Conservation (phyloP, 2,888 invertebrate genomes). For the Uropetala carovei region DNA sequence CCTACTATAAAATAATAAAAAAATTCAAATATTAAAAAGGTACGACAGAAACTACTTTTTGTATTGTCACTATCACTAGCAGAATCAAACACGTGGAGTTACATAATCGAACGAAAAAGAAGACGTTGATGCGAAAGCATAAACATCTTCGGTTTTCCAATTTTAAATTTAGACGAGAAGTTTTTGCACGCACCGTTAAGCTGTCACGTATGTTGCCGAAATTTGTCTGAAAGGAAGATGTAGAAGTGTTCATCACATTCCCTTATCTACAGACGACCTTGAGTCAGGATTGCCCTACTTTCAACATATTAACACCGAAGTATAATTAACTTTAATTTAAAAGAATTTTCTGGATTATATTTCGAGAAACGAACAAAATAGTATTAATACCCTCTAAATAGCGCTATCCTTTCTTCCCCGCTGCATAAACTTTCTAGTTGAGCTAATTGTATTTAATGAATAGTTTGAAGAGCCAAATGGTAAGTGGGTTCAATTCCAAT, state of each 20-base stretch:
- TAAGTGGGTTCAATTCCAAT: background rate
- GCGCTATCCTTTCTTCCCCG: background rate
- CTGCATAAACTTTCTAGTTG: background rate
- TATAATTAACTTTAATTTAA: background rate
- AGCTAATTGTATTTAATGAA: constrained; percentile 1
- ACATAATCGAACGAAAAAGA: constrained; percentile 2
- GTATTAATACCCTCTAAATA: background rate
- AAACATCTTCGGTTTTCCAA: background rate
- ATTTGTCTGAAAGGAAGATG: background rate
- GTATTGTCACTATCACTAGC: background rate
- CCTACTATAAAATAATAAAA: background rate
- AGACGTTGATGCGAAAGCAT: background rate
- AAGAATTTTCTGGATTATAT: background rate
- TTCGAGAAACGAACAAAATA: background rate
- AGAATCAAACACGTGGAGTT: background rate
- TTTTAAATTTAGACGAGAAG: background rate
- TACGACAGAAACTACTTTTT: background rate
- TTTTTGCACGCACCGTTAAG: background rate
- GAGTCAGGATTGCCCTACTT: constrained; percentile 43
- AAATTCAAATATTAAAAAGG: background rate
- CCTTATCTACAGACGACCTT: constrained; percentile 47
- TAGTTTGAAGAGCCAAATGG: background rate
- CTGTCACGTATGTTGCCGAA: background rate
- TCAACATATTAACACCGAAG: background rate
- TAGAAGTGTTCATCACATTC: constrained; percentile 39